Evolutionary conservation across 2,113 vertebrate genomes (phyloP).

Genomic region (Phyllostomus discolor): DNA sequence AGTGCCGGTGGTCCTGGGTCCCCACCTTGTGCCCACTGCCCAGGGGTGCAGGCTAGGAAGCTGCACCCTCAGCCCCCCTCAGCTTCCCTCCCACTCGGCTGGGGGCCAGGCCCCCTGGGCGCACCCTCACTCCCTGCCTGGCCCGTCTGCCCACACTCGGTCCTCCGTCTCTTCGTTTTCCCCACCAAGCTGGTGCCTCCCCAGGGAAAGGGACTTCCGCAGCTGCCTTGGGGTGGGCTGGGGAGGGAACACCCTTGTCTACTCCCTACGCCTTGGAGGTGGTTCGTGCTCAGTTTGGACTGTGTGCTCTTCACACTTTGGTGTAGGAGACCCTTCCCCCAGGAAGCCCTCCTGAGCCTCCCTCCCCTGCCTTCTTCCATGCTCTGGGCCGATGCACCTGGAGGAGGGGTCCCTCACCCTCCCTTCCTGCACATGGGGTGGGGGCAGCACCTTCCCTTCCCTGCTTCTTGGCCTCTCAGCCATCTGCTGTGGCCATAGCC

Average conservation of each 20-base stretch:
- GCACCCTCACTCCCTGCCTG: not conserved
- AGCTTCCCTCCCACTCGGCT: not conserved
- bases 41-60: accelerated
- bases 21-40: accelerated
- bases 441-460: not conserved
- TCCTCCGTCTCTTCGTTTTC: not conserved
- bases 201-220: not conserved
- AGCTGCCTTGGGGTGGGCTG: not conserved
- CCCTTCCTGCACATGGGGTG: too few relatives aligned
- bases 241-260: not conserved
- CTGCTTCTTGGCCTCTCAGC: not conserved
- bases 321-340: not conserved
- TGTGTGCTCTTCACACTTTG: not conserved
- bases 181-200: not conserved
- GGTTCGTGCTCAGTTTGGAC: not conserved
- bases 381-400: too few relatives aligned
- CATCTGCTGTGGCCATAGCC: not conserved
- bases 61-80: not conserved
- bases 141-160: not conserved
- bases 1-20: accelerated
- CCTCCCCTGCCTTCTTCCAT: not conserved
- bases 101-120: not conserved
- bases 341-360: not conserved
- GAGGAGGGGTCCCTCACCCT: not conserved
- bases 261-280: too few relatives aligned